These are phyloP conservation scores for Gallinago nigripennis DNA, from an alignment of 2,797 vertebrate species.

Conservation along the genomic window DNA sequence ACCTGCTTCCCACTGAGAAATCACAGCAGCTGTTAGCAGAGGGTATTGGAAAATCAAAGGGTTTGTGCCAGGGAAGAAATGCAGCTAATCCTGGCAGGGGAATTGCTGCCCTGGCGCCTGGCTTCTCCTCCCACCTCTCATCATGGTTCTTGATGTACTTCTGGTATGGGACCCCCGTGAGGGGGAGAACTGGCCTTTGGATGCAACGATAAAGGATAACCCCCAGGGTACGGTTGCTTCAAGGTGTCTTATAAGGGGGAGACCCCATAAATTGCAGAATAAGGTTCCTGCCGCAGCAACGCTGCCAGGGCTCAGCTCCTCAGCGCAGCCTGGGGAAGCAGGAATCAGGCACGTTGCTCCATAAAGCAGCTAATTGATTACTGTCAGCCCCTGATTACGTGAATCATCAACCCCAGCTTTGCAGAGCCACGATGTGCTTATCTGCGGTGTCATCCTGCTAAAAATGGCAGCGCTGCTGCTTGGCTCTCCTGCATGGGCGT, in stretches of 20 bases:
- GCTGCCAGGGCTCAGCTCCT: background rate
- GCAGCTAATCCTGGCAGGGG: background rate
- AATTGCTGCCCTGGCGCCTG: background rate
- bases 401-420: background rate
- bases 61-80: background rate
- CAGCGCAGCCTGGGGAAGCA: background rate
- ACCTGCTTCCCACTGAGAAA: background rate
- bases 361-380: background rate
- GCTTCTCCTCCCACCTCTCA: background rate
- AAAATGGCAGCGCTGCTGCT: background rate
- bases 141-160: background rate
- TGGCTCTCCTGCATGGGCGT: accelerated
- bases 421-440: too few relatives aligned
- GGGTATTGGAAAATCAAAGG: background rate
- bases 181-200: background rate
- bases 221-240: background rate
- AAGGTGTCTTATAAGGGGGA: background rate
- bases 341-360: background rate
- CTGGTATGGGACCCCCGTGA: background rate
- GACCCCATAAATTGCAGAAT: background rate
- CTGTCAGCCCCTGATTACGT: background rate
- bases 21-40: background rate
- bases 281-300: background rate
- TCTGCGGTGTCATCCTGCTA: background rate
- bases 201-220: background rate